A percentile compares a stretch with the other conserved stretches of the same genome.
These are phyloP conservation scores for Entomobrya multifasciata DNA, from an alignment of 2,888 invertebrate species.

Conservation along the genomic window DNA sequence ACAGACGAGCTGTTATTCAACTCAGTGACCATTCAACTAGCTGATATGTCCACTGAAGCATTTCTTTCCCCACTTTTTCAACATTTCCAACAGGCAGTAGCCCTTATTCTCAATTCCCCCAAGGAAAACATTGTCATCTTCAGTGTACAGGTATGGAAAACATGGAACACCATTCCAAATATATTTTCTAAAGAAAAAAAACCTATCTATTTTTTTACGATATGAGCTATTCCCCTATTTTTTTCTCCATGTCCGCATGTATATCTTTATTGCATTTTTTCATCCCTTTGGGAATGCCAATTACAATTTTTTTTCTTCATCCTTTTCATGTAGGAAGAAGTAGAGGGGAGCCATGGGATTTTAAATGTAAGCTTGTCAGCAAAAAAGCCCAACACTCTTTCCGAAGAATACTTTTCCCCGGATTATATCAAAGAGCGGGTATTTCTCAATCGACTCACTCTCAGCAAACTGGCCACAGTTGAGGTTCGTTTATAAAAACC, in stretches of 20 bases:
- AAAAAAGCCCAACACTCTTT: conserved; percentile 88
- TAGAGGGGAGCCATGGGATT: conserved; percentile 92
- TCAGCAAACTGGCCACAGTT: conserved; percentile 93
- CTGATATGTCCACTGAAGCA: conserved; percentile 95
- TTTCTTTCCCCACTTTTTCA: conserved; percentile 93
- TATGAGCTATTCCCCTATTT: conserved; percentile 22
- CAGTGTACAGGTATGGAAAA: conserved; percentile 87
- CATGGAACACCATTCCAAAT: background rate
- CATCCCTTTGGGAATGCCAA: conserved; percentile 61
- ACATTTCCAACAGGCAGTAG: conserved; percentile 94
- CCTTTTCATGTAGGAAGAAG: conserved; percentile 87
- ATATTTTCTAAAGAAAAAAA: background rate
- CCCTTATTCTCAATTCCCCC: conserved; percentile 95
- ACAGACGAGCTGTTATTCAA: conserved; percentile 97
- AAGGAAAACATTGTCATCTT: conserved; percentile 96
- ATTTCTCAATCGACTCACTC: conserved; percentile 93
- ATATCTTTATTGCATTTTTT: conserved; percentile 26
- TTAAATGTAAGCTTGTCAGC: conserved; percentile 97
- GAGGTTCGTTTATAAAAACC: conserved; percentile 83
- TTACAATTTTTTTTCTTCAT: too few relatives aligned
- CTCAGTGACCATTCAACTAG: conserved; percentile 94
- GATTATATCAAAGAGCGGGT: conserved; percentile 95
- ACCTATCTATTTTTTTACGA: too few relatives aligned
- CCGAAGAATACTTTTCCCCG: conserved; percentile 89
- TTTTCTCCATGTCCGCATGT: background rate